Evolutionary conservation across 2,888 invertebrate species (phyloP), one percentile per base, ranked within the genome.

Genomic region (Gastrophysa polygoni): DNA sequence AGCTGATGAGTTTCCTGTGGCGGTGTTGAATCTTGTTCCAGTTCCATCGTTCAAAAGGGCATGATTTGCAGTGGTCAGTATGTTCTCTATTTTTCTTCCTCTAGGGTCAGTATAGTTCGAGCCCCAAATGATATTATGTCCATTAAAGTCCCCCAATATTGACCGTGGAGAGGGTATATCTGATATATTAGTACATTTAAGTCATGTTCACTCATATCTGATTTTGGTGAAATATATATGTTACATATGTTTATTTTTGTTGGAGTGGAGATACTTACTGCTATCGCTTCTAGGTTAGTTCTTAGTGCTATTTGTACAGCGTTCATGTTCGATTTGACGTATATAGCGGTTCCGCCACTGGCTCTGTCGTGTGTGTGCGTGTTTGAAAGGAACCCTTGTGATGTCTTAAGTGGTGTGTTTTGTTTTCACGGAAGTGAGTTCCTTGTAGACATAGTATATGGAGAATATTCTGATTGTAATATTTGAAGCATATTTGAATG

Each of bases 401-500:
- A 32, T 34, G 17, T 29, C 11, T 47, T 6, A 32, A 20, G 8
- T 29, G n/a, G 48, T 57, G 34, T n/a, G 47, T 47, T 29, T 57
- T 57, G 5, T 21, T 21, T 8, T 49, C 47, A 18, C 29, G 56
- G 28, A 48, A 56, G 32, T 56, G 28, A 5, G 56, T 56, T 29
- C 47, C 56, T 28, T 47, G 56, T 16, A 56, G 47, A 29, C 56
- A 29, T 28, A 47, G 2, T 10, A 47, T 47, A 6, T 16, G 56
- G 47, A 18, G 24, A 21, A 47, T 56, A 18, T 18, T 47, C 17
- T 10, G 44, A 16, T n/a, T 48, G 18, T 18, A 57, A n/a, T 18
- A 48, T 46, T 48, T 38, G 47, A 1, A 57, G 24, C 57, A 57
- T 57, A 21, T 50, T 48, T 49, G 50, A 32, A n/a, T 49, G 57